Percentiles rank a stretch among this genome's conserved stretches.
phyloP scores from a whole-genome alignment of 2,797 vertebrate genomes.

The Apogon hyalosoma region DNA sequence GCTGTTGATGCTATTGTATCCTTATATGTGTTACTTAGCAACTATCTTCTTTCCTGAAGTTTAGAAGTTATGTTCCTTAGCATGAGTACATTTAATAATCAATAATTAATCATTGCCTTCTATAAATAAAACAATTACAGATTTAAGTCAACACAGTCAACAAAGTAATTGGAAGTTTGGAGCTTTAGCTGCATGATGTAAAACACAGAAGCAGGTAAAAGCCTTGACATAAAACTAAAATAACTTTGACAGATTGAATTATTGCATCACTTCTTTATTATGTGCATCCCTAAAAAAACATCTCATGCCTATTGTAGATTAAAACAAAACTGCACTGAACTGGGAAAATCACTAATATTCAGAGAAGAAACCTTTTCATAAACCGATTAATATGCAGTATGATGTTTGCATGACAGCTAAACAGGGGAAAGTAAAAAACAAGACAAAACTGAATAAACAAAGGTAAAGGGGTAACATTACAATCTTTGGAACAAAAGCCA shows the following conservation, averaged over 20 bases:
- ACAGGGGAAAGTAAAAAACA: no score
- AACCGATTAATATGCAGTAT: no score
- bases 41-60: constrained; percentile 12
- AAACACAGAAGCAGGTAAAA: neutral
- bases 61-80: constrained; percentile 4
- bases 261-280: no score
- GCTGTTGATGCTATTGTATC: constrained; percentile 1
- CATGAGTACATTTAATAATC: neutral
- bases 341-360: no score
- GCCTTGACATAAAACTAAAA: no score
- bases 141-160: neutral
- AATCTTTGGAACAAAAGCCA: neutral
- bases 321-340: no score
- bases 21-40: constrained; percentile 41
- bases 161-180: no score
- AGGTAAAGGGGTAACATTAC: neutral
- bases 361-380: neutral
- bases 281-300: no score
- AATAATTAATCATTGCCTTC: neutral
- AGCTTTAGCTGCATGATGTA: no score
- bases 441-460: neutral
- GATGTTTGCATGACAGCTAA: no score
- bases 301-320: no score
- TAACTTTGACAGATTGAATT: no score
- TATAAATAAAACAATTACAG: neutral